These are phyloP conservation scores for Buceros bicornis DNA, from an alignment of 2,797 vertebrate genomes.

Conservation along the genomic window DNA sequence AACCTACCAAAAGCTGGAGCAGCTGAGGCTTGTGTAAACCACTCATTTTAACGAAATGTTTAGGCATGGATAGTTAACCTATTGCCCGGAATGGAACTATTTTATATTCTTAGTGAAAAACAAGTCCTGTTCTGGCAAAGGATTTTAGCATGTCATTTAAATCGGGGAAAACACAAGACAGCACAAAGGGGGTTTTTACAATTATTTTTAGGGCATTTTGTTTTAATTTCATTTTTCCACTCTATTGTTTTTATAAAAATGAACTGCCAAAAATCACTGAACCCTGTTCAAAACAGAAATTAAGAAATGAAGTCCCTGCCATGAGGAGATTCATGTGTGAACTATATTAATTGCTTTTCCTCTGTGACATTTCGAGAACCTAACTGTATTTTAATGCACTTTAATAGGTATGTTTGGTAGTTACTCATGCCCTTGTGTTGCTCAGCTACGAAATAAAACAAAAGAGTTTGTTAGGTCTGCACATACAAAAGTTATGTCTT, in stretches of 20 bases:
- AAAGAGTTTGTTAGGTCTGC: neutral
- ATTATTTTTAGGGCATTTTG: neutral
- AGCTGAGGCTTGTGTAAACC: neutral
- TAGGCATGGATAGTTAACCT: neutral
- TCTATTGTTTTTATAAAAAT: neutral
- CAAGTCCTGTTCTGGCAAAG: neutral
- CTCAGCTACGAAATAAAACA: neutral
- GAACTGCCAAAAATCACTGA: neutral
- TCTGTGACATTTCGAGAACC: neutral
- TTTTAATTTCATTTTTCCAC: neutral
- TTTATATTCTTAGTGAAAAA: slow-evolving; percentile 3
- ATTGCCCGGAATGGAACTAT: neutral
- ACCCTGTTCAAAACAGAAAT: neutral
- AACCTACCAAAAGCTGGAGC: neutral
- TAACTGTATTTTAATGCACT: neutral
- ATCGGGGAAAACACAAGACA: neutral
- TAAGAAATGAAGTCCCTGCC: neutral
- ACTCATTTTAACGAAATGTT: neutral
- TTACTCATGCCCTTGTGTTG: neutral
- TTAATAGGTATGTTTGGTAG: neutral
- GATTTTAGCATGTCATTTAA: neutral
- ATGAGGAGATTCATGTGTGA: neutral
- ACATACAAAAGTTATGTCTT: neutral
- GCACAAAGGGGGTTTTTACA: neutral
- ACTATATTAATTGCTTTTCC: neutral